A percentile compares a stretch with the other conserved stretches of the same genome.
Evolutionary conservation across 2,113 vertebrate genomes (phyloP).

Genomic region (Conger conger): DNA sequence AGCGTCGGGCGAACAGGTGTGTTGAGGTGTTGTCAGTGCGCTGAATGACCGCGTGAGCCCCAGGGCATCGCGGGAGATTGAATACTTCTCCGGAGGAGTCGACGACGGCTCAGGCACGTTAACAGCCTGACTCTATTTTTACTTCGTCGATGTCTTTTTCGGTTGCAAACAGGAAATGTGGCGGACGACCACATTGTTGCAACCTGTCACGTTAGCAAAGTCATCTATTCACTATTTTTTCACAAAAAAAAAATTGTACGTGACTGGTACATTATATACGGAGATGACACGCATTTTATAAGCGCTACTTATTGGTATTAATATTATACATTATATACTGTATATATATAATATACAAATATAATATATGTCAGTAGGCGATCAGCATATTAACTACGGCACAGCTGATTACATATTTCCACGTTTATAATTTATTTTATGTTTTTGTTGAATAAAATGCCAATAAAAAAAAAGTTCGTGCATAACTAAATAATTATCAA

Average conservation of each 20-base stretch:
- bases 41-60: neutral
- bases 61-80: neutral
- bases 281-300: too few species aligned
- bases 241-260: neutral
- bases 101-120: constrained; percentile 18
- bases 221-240: constrained; percentile 17
- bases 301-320: too few species aligned
- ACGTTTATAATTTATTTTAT: too few species aligned
- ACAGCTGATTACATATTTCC: too few species aligned
- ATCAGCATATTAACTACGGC: too few species aligned
- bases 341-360: too few species aligned
- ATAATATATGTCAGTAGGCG: too few species aligned
- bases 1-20: neutral
- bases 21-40: neutral
- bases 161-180: constrained; percentile 74
- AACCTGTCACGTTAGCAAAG: constrained; percentile 31
- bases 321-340: too few species aligned
- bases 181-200: constrained; percentile 57
- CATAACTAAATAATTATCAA: too few species aligned
- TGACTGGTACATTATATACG: neutral
- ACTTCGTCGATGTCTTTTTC: constrained; percentile 57
- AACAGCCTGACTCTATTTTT: constrained; percentile 58
- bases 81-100: neutral
- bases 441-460: too few species aligned
- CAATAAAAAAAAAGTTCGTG: too few species aligned